Evolutionary conservation across 2,113 vertebrate genomes (phyloP), one percentile per base, ranked within the genome.

Genomic region (Anoura caudifer): DNA sequence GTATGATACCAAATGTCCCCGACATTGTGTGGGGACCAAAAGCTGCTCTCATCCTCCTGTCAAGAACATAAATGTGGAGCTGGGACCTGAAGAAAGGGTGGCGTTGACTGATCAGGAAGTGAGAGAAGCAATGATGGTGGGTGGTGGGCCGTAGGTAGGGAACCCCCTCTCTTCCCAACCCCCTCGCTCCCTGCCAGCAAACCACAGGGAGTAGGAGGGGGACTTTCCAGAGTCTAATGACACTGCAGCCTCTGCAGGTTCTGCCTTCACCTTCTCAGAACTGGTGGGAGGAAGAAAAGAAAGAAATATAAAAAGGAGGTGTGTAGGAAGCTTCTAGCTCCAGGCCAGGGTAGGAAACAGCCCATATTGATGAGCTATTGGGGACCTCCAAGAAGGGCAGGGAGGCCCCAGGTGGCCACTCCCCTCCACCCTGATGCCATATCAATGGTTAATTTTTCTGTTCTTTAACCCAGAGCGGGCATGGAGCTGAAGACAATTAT

Each of bases 1-100:
- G 80, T 61, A 81, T 67, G 65, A 96, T 20, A 96, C 88, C 93
- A 96, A 96, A 95, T 89, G 97, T 96, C 96, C 90, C 80, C 26
- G 1, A 31, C 65, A 72, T 12, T 41, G 75, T 65, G 90, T 94
- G 76, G 82, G 83, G 76, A 54, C 19, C 17, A 54, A 77, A 97
- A 97, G 81, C 97, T 95, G 84, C 76, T 97, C 73, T 54, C 6
- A 4, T 47, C 80, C 84, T 90, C 63, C 38, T 72, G 56, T 90
- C 69, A 38, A 36, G 94, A 85, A 94, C 54, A 88, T 67, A 85
- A 88, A 69, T 13, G 76, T 73, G 92, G 88, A 61, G 28, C 95
- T 90, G 14, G n/a, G 2, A 4, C 38, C 11, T 31, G 59, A 87
- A 56, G 80, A 90, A 79, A 84, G 43, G 43, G 38, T 28, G 36